Conservation (phyloP, 2,113 vertebrate species). For the Ceyx cyanopectus region DNA sequence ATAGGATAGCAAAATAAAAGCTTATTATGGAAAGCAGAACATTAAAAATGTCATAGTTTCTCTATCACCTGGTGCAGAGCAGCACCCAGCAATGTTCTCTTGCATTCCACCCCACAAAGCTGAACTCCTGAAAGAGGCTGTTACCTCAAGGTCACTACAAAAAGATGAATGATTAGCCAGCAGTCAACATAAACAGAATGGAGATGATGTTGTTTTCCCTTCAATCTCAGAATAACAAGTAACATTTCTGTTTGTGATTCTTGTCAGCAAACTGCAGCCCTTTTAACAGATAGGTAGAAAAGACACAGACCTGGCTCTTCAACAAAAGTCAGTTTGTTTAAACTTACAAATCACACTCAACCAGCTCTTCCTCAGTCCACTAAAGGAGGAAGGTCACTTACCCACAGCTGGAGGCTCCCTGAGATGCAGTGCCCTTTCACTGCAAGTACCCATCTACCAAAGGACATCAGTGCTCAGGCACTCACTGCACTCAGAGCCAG, state of each 20-base stretch:
- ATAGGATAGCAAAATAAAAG: not conserved
- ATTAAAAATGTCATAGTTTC: not conserved
- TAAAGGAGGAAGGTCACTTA: not conserved
- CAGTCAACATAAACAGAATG: not conserved
- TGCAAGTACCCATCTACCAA: not conserved
- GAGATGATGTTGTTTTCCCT: not conserved
- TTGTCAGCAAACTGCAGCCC: not conserved
- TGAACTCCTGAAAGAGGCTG: not conserved
- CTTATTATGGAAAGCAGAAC: not conserved
- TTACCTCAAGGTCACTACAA: not conserved
- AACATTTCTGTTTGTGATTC: not conserved
- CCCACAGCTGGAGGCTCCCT: not conserved
- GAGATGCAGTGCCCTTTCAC: not conserved
- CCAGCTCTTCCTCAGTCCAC: not conserved
- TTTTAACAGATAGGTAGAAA: not conserved
- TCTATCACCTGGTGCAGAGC: not conserved
- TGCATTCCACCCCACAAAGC: not conserved
- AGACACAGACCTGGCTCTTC: not conserved
- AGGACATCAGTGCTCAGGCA: not conserved
- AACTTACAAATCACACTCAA: not conserved
- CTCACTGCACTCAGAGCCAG: not conserved
- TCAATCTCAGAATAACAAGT: not conserved
- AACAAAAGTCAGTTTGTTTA: not conserved
- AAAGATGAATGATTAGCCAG: not conserved
- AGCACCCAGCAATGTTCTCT: not conserved